Conservation (phyloP, 1,140 invertebrate genomes). For the Antheraea mylitta region DNA sequence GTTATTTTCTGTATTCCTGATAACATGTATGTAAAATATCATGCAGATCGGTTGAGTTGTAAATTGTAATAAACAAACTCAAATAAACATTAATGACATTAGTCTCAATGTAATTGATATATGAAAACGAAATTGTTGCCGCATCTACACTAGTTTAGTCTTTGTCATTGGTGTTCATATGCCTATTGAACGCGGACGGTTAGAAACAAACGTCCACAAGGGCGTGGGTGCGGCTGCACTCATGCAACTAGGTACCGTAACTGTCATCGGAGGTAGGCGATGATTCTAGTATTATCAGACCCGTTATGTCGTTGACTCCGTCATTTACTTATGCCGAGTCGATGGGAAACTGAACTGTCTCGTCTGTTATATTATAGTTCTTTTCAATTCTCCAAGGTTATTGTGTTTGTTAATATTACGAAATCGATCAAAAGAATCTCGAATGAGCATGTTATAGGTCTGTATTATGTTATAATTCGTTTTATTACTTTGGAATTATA, state of each 20-base stretch:
- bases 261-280: slow-evolving; percentile 33
- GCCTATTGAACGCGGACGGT: neutral
- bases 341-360: neutral
- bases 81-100: too few species aligned
- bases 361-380: neutral
- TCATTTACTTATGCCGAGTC: neutral
- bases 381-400: neutral
- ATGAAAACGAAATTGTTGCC: neutral
- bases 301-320: slow-evolving; percentile 1
- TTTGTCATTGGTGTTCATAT: slow-evolving; percentile 2
- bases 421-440: neutral
- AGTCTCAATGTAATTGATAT: too few species aligned
- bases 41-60: too few species aligned
- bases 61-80: too few species aligned
- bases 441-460: neutral
- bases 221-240: slow-evolving; percentile 20
- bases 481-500: too few species aligned
- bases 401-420: neutral
- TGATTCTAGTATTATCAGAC: slow-evolving; percentile 6
- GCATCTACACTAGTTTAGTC: slow-evolving; percentile 6
- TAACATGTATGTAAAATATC: too few species aligned
- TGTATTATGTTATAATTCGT: neutral
- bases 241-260: slow-evolving; percentile 28
- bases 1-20: too few species aligned
- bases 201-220: neutral